Evolutionary conservation across 2,113 vertebrate genomes (phyloP).

Genomic region (Callipepla californica): DNA sequence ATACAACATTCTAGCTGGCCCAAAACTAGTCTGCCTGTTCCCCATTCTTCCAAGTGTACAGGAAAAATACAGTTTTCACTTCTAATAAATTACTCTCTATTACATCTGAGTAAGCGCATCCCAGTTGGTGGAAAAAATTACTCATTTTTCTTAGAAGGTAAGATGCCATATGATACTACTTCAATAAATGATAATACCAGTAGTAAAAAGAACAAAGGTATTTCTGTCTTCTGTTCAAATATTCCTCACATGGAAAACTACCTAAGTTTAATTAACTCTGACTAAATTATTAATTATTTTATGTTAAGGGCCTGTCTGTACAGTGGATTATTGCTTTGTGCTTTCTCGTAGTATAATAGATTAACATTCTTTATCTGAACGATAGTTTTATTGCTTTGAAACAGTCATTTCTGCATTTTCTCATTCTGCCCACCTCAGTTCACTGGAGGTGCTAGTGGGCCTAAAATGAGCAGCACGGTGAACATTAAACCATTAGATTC

Average conservation of each 20-base stretch:
- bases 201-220: background rate
- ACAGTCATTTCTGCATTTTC: background rate
- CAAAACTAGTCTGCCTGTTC: background rate
- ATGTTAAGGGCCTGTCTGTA: background rate
- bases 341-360: background rate
- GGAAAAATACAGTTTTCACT: background rate
- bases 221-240: background rate
- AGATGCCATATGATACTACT: background rate
- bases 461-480: background rate
- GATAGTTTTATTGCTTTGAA: background rate
- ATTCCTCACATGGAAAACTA: background rate
- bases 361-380: background rate
- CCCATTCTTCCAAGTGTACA: background rate
- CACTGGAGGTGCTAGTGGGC: background rate
- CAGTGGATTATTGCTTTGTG: background rate
- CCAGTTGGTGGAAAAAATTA: background rate
- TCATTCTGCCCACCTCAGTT: background rate
- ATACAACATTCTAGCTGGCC: background rate
- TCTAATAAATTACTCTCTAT: background rate
- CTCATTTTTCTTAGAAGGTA: background rate
- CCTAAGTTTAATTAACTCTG: background rate
- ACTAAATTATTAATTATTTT: constrained; percentile 14
- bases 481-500: background rate
- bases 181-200: background rate
- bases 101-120: background rate